A percentile compares a stretch with the other conserved stretches of the same genome.
These are phyloP conservation scores for Acanthurus tractus DNA, from an alignment of 2,797 vertebrate genomes.

Conservation along the genomic window DNA sequence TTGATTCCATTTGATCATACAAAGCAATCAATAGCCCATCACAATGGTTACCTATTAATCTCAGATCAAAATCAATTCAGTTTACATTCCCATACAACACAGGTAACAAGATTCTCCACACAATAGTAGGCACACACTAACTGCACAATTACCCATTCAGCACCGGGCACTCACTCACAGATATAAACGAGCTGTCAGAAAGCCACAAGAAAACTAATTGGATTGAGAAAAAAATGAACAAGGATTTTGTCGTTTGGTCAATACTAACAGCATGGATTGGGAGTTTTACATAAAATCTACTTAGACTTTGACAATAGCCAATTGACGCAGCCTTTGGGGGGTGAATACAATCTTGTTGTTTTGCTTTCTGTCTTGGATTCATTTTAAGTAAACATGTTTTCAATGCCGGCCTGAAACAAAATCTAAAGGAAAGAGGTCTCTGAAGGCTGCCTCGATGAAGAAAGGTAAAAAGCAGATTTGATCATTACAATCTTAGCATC, in stretches of 20 bases:
- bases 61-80: conserved; percentile 73
- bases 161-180: conserved; percentile 75
- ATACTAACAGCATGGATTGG: conserved; percentile 80
- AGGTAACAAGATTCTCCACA: conserved; percentile 71
- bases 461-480: conserved; percentile 53
- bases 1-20: conserved; percentile 73
- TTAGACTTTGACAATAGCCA: conserved; percentile 79
- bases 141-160: conserved; percentile 77
- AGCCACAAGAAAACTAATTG: conserved; percentile 82
- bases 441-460: conserved; percentile 46
- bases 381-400: conserved; percentile 74
- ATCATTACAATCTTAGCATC: conserved; percentile 57
- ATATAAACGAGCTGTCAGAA: conserved; percentile 85
- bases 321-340: conserved; percentile 66
- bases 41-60: conserved; percentile 69
- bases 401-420: conserved; percentile 38
- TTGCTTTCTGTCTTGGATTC: conserved; percentile 45
- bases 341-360: conserved; percentile 66
- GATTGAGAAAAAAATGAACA: conserved; percentile 82
- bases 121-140: conserved; percentile 63
- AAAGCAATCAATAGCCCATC: conserved; percentile 70
- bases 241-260: conserved; percentile 82
- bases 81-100: conserved; percentile 70
- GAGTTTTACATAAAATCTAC: conserved; percentile 84
- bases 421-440: conserved; percentile 37